Evolutionary conservation across 2,797 vertebrate species (phyloP).

Genomic region (Borostomias antarcticus): DNA sequence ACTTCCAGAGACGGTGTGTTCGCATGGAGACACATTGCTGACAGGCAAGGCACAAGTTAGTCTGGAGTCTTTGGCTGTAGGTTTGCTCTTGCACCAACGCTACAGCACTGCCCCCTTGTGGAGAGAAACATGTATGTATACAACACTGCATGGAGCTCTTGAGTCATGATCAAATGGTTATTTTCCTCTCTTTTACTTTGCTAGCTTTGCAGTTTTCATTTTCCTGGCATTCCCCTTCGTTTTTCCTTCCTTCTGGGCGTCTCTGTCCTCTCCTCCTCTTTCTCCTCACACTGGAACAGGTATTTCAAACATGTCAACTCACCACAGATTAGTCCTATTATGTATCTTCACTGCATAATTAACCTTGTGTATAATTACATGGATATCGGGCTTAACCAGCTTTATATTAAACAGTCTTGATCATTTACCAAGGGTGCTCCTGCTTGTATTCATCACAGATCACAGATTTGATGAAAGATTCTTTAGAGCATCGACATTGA

Average conservation of each 20-base stretch:
- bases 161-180: background rate
- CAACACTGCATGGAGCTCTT: constrained; percentile 15
- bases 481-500: too few relatives aligned
- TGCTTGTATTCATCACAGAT: too few relatives aligned
- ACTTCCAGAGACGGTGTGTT: constrained; percentile 16
- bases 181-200: constrained; percentile 24
- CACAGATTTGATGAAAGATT: too few relatives aligned
- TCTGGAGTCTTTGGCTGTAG: constrained; percentile 26
- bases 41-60: constrained; percentile 57
- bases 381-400: too few relatives aligned
- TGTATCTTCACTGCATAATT: background rate
- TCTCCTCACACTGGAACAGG: constrained; percentile 45
- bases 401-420: background rate
- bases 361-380: too few relatives aligned
- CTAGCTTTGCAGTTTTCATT: constrained; percentile 21
- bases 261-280: constrained; percentile 43
- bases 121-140: constrained; percentile 29
- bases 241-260: constrained; percentile 32
- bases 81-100: constrained; percentile 17
- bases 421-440: background rate
- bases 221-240: constrained; percentile 26
- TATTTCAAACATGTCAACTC: constrained; percentile 20
- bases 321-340: too few relatives aligned
- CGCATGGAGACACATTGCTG: constrained; percentile 23
- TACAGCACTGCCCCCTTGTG: constrained; percentile 48